These are phyloP conservation scores for Xestia c-nigrum DNA, from an alignment of 2,888 invertebrate species.

Conservation along the genomic window DNA sequence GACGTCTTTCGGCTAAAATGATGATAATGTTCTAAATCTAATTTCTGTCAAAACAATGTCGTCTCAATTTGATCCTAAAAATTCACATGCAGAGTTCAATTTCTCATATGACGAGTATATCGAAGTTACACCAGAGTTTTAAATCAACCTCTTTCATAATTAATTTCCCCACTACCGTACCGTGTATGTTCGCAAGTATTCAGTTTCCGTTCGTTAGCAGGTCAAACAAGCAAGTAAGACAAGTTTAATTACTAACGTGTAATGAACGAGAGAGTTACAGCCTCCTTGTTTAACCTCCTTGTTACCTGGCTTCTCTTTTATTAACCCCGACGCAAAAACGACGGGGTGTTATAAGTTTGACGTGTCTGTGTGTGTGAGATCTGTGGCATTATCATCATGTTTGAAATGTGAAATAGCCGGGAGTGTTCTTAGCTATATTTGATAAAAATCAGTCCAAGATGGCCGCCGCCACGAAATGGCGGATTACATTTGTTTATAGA, in stretches of 20 bases:
- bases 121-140: neutral
- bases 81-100: neutral
- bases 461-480: too few relatives aligned
- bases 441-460: too few relatives aligned
- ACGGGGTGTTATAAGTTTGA: too few relatives aligned
- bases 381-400: too few relatives aligned
- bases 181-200: slow-evolving; percentile 20
- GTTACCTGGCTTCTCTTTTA: slow-evolving; percentile 25
- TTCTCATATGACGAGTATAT: neutral
- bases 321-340: neutral
- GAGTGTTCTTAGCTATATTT: too few relatives aligned
- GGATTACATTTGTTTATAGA: too few relatives aligned
- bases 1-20: too few relatives aligned
- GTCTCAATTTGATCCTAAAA: neutral
- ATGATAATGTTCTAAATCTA: neutral
- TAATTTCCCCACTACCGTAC: neutral
- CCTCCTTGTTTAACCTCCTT: slow-evolving; percentile 8
- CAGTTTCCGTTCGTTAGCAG: slow-evolving; percentile 71
- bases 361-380: too few relatives aligned
- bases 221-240: slow-evolving; percentile 72
- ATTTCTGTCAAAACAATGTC: neutral
- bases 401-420: too few relatives aligned
- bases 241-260: slow-evolving; percentile 69
- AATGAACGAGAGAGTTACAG: slow-evolving; percentile 35
- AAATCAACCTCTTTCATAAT: slow-evolving; percentile 12